A percentile compares a stretch with the other conserved stretches of the same genome.
These are phyloP conservation scores for Tenebrio molitor DNA, from an alignment of 1,140 invertebrate genomes.

Conservation along the genomic window DNA sequence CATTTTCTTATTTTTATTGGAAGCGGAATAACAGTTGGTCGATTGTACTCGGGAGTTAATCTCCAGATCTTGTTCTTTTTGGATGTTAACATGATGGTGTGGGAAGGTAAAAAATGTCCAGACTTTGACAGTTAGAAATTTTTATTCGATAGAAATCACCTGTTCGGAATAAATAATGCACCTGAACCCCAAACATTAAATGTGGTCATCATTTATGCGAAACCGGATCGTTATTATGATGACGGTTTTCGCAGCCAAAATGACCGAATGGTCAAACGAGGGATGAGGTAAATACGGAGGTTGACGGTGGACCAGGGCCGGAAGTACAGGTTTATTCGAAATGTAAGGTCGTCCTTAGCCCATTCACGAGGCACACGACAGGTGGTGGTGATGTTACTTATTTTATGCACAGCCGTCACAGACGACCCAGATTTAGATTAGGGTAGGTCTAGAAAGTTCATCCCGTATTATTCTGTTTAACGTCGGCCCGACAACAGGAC, in stretches of 20 bases:
- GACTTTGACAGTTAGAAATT: no score
- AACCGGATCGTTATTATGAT: neutral
- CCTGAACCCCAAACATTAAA: neutral
- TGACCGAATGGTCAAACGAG: neutral
- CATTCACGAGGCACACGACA: conserved; percentile 49
- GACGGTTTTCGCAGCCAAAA: neutral
- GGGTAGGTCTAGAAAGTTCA: conserved; percentile 56
- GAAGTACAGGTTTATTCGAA: conserved; percentile 32
- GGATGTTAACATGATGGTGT: neutral
- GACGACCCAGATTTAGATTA: conserved; percentile 56
- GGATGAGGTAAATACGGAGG: conserved; percentile 18
- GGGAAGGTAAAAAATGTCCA: neutral
- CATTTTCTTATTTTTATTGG: conserved; percentile 6
- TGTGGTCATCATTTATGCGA: neutral
- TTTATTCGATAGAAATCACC: neutral
- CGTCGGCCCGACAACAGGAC: conserved; percentile 41
- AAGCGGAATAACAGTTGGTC: conserved; percentile 16
- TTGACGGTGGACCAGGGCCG: conserved; percentile 1
- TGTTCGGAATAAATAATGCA: neutral
- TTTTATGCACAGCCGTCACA: conserved; percentile 51
- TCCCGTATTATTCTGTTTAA: conserved; percentile 49
- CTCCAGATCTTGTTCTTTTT: no score
- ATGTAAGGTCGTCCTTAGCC: conserved; percentile 28
- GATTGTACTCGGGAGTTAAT: conserved; percentile 2
- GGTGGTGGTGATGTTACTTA: conserved; percentile 58